These are phyloP conservation scores for Charina bottae DNA, from an alignment of 2,113 vertebrate genomes.

Conservation along the genomic window DNA sequence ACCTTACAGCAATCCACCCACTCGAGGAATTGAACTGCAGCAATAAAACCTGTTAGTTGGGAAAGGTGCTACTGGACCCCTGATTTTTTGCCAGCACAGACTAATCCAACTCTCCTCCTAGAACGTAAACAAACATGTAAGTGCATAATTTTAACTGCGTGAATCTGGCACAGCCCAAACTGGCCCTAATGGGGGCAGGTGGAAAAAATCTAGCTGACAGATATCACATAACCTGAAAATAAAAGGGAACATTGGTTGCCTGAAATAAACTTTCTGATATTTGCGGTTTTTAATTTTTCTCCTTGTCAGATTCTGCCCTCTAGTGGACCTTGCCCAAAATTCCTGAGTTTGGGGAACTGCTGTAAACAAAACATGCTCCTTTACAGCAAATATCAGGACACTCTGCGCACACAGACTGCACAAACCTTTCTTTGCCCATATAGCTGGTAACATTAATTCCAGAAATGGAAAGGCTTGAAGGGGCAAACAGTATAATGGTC, in stretches of 20 bases:
- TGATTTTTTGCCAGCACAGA: background rate
- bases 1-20: background rate
- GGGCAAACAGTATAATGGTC: no score
- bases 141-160: background rate
- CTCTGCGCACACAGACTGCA: background rate
- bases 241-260: background rate
- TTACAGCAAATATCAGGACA: rapidly evolving
- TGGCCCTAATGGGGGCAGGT: background rate
- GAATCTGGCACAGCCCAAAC: background rate
- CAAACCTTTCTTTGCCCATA: background rate
- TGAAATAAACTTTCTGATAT: background rate
- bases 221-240: background rate
- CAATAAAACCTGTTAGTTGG: background rate
- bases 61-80: background rate
- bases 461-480: background rate
- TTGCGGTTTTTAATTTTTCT: background rate
- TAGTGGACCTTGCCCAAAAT: background rate
- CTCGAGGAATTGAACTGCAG: no score
- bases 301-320: conserved; percentile 3
- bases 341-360: background rate
- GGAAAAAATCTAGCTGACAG: background rate
- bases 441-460: background rate
- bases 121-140: background rate
- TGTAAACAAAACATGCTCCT: background rate
- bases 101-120: background rate